Evolutionary conservation across 2,797 vertebrate species (phyloP).

Genomic region (Carapus acus): DNA sequence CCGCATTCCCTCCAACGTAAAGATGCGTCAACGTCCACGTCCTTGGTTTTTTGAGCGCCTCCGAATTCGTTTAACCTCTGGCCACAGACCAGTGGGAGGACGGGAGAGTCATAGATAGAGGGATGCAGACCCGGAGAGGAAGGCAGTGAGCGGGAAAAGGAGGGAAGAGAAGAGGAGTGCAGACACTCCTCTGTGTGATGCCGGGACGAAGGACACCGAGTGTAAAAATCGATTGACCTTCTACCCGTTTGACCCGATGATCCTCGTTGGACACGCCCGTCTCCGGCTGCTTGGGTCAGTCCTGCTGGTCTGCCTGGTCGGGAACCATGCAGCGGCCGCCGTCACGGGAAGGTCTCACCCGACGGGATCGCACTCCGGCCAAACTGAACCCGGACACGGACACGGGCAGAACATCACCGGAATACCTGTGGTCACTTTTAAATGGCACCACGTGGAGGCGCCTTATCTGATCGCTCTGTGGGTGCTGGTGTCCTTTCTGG

Average conservation of each 20-base stretch:
- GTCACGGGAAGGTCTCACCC: neutral
- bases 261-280: neutral
- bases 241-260: constrained; percentile 34
- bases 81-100: no score
- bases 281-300: constrained; percentile 38
- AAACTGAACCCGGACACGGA: constrained; percentile 2
- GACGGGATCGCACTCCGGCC: neutral
- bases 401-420: constrained; percentile 26
- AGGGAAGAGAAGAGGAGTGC: no score
- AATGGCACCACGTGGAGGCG: constrained; percentile 65
- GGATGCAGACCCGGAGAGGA: constrained; percentile 6
- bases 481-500: constrained; percentile 64
- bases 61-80: constrained; percentile 11
- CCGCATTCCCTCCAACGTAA: no score
- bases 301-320: constrained; percentile 35
- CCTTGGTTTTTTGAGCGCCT: constrained; percentile 7
- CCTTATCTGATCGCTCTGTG: constrained; percentile 63
- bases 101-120: no score
- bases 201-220: neutral
- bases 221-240: neutral
- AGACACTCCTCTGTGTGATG: neutral
- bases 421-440: constrained; percentile 59
- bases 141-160: no score
- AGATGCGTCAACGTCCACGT: constrained; percentile 43
- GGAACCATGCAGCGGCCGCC: neutral